These are phyloP conservation scores for Mico argentatus DNA, from an alignment of 2,797 vertebrate genomes.

Conservation along the genomic window DNA sequence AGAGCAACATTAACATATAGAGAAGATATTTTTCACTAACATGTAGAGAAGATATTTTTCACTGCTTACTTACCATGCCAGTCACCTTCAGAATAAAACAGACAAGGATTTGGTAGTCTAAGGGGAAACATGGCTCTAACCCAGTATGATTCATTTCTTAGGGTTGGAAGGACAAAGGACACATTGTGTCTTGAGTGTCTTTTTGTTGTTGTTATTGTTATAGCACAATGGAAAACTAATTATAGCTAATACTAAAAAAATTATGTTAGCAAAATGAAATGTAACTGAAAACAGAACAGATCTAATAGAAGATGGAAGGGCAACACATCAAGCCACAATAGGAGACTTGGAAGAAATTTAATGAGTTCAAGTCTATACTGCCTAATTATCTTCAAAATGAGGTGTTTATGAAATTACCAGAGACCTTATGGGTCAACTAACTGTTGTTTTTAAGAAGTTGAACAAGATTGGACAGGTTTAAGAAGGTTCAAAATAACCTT, in stretches of 20 bases:
- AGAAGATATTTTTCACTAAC: neutral
- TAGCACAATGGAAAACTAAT: neutral
- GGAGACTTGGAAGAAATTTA: neutral
- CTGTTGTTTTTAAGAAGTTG: conserved; percentile 22
- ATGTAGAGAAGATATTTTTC: neutral
- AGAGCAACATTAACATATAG: neutral
- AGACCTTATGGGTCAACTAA: neutral
- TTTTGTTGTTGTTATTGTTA: neutral
- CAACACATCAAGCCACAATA: neutral
- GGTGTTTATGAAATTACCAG: conserved; percentile 40
- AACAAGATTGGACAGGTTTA: neutral
- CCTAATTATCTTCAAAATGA: conserved; percentile 12
- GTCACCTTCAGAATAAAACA: neutral
- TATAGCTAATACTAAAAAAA: neutral
- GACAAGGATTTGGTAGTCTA: neutral
- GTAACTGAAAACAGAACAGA: neutral
- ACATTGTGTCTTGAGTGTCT: neutral
- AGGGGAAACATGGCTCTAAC: neutral
- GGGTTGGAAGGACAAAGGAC: neutral
- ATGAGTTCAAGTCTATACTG: neutral
- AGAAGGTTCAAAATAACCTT: neutral
- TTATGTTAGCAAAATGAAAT: conserved; percentile 1
- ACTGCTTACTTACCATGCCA: neutral
- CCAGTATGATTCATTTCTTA: neutral
- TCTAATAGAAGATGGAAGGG: neutral